Percentiles rank a stretch among this genome's conserved stretches.
Evolutionary conservation across 2,113 vertebrate species (phyloP).

Genomic region (Sisor rabdophorus): DNA sequence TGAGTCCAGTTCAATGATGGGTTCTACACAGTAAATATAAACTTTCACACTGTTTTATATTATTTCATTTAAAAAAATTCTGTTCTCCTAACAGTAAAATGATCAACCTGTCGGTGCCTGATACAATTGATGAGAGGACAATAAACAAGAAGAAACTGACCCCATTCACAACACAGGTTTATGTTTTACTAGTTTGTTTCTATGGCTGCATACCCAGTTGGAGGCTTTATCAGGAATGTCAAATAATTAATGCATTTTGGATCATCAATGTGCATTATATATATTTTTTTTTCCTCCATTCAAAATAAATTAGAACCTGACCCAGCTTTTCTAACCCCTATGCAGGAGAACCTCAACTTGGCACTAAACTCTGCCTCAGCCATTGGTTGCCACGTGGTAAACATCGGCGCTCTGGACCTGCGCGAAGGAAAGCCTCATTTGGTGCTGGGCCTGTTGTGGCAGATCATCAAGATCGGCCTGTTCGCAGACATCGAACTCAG

Average conservation of each 20-base stretch:
- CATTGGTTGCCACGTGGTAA: slow-evolving; percentile 97
- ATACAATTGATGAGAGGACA: slow-evolving; percentile 95
- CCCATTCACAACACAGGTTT: slow-evolving; percentile 89
- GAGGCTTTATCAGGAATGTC: not conserved
- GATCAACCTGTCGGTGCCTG: slow-evolving; percentile 93
- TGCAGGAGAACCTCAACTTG: slow-evolving; percentile 96
- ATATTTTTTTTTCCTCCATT: not conserved
- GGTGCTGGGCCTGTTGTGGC: slow-evolving; percentile 93
- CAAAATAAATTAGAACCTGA: not conserved
- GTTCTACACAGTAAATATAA: not conserved
- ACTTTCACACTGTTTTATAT: not conserved
- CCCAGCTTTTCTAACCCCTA: not conserved
- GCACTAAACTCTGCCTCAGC: slow-evolving; percentile 94
- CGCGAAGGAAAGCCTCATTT: slow-evolving; percentile 94
- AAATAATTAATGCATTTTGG: not conserved
- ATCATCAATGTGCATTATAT: too few relatives aligned
- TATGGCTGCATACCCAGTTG: not conserved
- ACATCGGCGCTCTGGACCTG: slow-evolving; percentile 92
- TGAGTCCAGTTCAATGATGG: slow-evolving; percentile 59
- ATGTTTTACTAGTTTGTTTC: not conserved
- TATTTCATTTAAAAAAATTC: too few relatives aligned
- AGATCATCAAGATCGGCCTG: slow-evolving; percentile 96
- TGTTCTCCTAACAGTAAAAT: slow-evolving; percentile 81
- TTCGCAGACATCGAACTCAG: slow-evolving; percentile 94
- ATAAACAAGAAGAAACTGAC: slow-evolving; percentile 97